These are phyloP conservation scores for Rhinichthys osculus DNA, from an alignment of 2,797 vertebrate species.

Conservation along the genomic window DNA sequence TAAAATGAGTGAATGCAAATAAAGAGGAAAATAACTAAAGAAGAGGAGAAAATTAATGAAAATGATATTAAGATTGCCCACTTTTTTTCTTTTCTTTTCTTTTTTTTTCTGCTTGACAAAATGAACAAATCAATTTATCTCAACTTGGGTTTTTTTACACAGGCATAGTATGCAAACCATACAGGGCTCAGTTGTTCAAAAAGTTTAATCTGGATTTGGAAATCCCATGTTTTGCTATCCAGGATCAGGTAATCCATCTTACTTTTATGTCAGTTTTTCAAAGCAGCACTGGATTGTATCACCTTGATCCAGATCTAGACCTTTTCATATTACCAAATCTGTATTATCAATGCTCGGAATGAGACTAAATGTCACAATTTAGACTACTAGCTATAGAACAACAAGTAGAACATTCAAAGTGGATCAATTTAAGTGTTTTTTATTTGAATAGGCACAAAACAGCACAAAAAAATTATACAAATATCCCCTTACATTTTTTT, in stretches of 20 bases:
- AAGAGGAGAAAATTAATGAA: too few species aligned
- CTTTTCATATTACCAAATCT: constrained; percentile 7
- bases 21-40: too few species aligned
- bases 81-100: too few species aligned
- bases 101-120: too few species aligned
- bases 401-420: not conserved
- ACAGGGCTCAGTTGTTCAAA: not conserved
- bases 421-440: not conserved
- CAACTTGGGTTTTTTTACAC: too few species aligned
- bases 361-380: not conserved
- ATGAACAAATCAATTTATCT: too few species aligned
- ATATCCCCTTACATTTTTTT: not conserved
- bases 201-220: not conserved
- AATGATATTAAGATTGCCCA: too few species aligned
- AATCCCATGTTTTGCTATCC: not conserved
- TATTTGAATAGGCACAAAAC: constrained; percentile 27
- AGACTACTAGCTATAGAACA: constrained; percentile 4
- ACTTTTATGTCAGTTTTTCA: constrained; percentile 11
- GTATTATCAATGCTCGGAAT: not conserved
- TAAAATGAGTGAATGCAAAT: too few species aligned
- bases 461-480: constrained; percentile 3
- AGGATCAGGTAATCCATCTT: not conserved
- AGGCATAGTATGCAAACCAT: too few species aligned
- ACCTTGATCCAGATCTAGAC: constrained; percentile 14
- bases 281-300: not conserved